A percentile compares a stretch with the other conserved stretches of the same genome.
phyloP scores from a whole-genome alignment of 2,113 vertebrate species.

The Taurulus bubalis region DNA sequence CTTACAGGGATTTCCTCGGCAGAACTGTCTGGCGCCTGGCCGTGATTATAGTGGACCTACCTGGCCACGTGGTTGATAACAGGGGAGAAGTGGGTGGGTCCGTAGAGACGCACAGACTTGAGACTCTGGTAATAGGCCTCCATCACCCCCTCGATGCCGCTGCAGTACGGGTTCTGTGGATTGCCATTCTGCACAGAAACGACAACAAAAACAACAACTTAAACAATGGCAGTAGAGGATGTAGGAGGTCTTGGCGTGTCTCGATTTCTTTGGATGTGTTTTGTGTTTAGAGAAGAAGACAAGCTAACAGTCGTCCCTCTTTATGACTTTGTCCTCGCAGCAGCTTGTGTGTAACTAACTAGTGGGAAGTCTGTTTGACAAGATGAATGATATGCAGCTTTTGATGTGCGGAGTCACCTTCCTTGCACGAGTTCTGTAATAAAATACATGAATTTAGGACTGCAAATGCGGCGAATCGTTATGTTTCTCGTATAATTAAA shows the following conservation, averaged over 20 bases:
- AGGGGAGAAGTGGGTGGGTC: conserved; percentile 96
- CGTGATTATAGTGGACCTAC: conserved; percentile 75
- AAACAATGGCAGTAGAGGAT: background rate
- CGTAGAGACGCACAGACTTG: conserved; percentile 94
- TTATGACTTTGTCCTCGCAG: background rate
- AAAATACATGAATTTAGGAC: background rate
- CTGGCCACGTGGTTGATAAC: conserved; percentile 98
- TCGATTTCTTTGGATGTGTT: background rate
- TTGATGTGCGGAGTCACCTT: background rate
- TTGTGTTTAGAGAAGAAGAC: background rate
- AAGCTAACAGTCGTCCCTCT: background rate
- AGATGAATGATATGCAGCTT: background rate
- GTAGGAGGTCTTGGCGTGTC: background rate
- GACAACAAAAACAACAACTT: background rate
- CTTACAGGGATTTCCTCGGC: background rate
- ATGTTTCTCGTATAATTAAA: background rate
- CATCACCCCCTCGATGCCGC: conserved; percentile 95
- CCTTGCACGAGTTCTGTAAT: background rate
- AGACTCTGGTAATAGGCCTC: conserved; percentile 96
- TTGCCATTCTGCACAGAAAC: conserved; percentile 91
- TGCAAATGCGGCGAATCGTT: background rate
- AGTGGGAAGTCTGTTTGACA: background rate
- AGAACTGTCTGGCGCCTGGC: background rate
- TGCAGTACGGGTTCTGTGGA: conserved; percentile 95
- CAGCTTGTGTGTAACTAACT: background rate